A percentile compares a stretch with the other conserved stretches of the same genome.
These are phyloP conservation scores for Pocillopora verrucosa DNA, from an alignment of 64 coral and sea anemone species.

Conservation along the genomic window DNA sequence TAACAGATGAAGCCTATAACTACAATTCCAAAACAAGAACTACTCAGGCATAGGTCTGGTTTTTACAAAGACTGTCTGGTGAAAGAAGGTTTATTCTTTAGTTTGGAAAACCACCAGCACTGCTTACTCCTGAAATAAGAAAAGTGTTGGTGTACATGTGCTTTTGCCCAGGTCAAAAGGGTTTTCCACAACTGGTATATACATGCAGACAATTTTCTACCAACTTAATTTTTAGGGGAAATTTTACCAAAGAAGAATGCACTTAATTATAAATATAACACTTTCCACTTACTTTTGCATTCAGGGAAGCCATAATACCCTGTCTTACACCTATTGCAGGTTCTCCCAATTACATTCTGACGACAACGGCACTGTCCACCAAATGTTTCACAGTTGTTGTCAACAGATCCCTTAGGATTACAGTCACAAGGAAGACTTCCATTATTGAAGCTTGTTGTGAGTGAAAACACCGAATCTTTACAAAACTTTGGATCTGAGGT, in stretches of 20 bases:
- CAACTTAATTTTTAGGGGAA: background rate
- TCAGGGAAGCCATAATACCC: conserved; percentile 98
- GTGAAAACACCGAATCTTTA: conserved; percentile 84
- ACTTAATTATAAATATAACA: background rate
- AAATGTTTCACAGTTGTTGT: conserved; percentile 74
- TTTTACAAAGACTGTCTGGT: no score
- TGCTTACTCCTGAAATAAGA: no score
- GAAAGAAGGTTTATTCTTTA: no score
- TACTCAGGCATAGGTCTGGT: no score
- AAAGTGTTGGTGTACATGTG: no score
- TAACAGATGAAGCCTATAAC: background rate
- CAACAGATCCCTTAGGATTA: conserved; percentile 59
- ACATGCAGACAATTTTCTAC: no score
- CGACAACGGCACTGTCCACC: conserved; percentile 93
- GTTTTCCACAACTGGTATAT: no score
- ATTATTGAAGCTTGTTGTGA: conserved; percentile 80
- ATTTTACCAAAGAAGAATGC: background rate
- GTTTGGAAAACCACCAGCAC: no score
- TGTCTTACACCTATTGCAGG: conserved; percentile 87
- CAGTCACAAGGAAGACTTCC: conserved; percentile 81
- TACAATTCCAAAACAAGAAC: no score
- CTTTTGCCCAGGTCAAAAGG: no score
- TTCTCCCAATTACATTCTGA: conserved; percentile 89
- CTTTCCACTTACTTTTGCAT: conserved; percentile 80
- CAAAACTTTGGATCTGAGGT: conserved; percentile 36